These are phyloP conservation scores for Conus canariensis DNA, from an alignment of 2,888 invertebrate species.

Conservation along the genomic window DNA sequence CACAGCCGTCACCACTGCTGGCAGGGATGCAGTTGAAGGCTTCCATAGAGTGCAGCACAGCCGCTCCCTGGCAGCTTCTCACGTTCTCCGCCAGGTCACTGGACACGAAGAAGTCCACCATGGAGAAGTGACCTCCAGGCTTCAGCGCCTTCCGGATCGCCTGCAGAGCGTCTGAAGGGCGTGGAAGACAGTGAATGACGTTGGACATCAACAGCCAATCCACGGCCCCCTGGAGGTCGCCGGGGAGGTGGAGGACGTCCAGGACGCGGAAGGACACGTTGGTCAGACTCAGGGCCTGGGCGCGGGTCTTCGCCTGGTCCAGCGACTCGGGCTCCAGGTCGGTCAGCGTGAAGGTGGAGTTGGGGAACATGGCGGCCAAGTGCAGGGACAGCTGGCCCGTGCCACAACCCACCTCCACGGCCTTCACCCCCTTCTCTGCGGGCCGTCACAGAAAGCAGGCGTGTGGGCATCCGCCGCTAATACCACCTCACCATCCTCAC, in stretches of 20 bases:
- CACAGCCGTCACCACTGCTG: conserved; percentile 35
- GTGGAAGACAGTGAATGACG: conserved; percentile 50
- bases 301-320: not conserved
- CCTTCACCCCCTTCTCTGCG: conserved; percentile 45
- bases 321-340: conserved; percentile 33
- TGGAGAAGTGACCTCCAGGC: conserved; percentile 36
- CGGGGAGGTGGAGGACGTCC: conserved; percentile 18
- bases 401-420: conserved; percentile 48
- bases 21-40: conserved; percentile 50
- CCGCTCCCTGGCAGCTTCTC: conserved; percentile 22
- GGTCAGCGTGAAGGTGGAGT: conserved; percentile 42
- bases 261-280: conserved; percentile 46
- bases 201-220: conserved; percentile 47
- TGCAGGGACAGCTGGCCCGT: conserved; percentile 37
- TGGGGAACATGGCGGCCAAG: conserved; percentile 45
- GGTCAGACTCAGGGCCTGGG: conserved; percentile 22
- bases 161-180: conserved; percentile 41
- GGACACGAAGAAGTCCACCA: conserved; percentile 25
- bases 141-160: conserved; percentile 32
- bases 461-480: too few species aligned
- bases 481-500: too few species aligned
- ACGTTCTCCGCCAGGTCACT: conserved; percentile 36
- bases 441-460: not conserved
- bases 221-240: conserved; percentile 31
- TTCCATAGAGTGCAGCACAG: conserved; percentile 35